These are phyloP conservation scores for Tetropium fuscum DNA, from an alignment of 2,888 invertebrate species.

Conservation along the genomic window DNA sequence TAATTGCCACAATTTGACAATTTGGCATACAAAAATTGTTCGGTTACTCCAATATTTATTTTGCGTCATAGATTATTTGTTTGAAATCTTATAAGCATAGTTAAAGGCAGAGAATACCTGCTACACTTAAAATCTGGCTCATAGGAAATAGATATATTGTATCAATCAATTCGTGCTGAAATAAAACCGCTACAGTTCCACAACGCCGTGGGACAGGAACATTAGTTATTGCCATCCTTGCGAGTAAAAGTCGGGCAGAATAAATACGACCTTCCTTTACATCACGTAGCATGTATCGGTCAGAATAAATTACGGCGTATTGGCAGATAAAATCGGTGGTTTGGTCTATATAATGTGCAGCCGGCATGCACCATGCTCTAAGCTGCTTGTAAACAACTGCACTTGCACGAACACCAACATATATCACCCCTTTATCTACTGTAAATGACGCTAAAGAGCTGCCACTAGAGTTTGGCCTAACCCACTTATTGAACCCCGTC, in stretches of 20 bases:
- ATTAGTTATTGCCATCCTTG: slow-evolving; percentile 39
- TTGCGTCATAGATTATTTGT: no score
- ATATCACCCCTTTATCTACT: slow-evolving; percentile 46
- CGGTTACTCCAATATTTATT: no score
- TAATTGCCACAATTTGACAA: no score
- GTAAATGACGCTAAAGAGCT: slow-evolving; percentile 45
- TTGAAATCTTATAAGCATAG: no score
- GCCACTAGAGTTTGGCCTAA: slow-evolving; percentile 40
- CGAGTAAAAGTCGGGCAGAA: slow-evolving; percentile 28
- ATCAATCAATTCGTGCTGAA: slow-evolving; percentile 15
- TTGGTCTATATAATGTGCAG: slow-evolving; percentile 42
- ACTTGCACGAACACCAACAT: slow-evolving; percentile 44
- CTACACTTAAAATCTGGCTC: no score
- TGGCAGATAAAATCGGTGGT: slow-evolving; percentile 40
- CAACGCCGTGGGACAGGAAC: slow-evolving; percentile 31
- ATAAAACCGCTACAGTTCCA: slow-evolving; percentile 16
- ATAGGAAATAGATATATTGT: no score
- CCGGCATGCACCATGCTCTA: slow-evolving; percentile 40
- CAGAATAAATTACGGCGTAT: slow-evolving; percentile 44
- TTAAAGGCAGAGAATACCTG: no score
- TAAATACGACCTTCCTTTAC: slow-evolving; percentile 33
- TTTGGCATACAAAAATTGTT: no score
- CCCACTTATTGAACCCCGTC: slow-evolving; percentile 46
- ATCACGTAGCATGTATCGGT: slow-evolving; percentile 46
- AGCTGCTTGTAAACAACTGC: slow-evolving; percentile 46